Base-by-base conservation (phyloP, 2,113 vertebrate genomes). In the Platycercus adscitus region DNA sequence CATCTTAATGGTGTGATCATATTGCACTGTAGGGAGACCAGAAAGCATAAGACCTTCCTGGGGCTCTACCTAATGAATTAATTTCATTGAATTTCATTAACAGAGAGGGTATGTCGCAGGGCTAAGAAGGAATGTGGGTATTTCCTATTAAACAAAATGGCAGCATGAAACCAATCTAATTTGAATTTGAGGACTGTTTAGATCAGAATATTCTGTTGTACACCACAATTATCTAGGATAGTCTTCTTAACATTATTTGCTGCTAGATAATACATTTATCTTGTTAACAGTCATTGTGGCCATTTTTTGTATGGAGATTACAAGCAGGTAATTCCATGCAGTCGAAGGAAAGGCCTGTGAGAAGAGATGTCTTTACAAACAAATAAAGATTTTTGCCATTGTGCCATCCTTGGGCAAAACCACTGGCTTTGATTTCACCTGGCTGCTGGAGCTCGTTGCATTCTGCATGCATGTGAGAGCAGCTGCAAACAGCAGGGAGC, bases 401-500 rank as follows among this genome's bases (percentile, higher is more conserved):
- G 28, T 39, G 76, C 60, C 61, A 15, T 63, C 58, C 44, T 7
- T 12, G 35, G 25, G 5, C 70, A 76, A 21, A 43, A 17, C 33
- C 94, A 7, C 46, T 7, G 21, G 56, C 76, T 71, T 35, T 46
- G 68, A 28, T 91, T 95, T 43, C 37, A 29, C 73, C 81, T 70
- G 84, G 89, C n/a, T 0, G 3, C 72, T 65, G 68, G 85, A 73
- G 69, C 86, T 35, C 89, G 41, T 58, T 49, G 3, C 33, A 0
- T 33, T 21, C 53, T 70, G 69, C 1, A 6, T 77, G 94, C 1
- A 3, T 23, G 55, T 58, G 19, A 55, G 73, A 78, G 61, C 73
- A 94, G 95, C 96, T 87, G 71, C 78, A 49, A 81, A 47, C 89
- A 94, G 91, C 63, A 7, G 88, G 91, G 88, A 81, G 63, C 87